Base-by-base conservation (phyloP, 2,797 vertebrate species). In the Coregonus sp. region DNA sequence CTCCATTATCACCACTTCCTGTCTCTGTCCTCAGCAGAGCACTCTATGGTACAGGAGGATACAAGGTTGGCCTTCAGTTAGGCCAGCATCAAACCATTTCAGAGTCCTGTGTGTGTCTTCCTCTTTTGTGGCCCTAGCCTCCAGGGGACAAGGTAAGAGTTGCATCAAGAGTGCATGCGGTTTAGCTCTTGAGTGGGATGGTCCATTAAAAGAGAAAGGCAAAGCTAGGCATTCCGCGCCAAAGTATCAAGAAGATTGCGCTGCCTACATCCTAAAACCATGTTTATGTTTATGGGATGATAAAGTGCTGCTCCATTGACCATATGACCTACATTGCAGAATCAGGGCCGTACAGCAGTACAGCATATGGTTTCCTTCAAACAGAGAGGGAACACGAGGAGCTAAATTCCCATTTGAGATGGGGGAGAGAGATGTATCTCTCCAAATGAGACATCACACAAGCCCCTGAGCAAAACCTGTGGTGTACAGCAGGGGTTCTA, bases 281-380 rank as follows among this genome's bases (percentile, higher is more conserved):
- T 33, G 31, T 33, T 52, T 18, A 6, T 56, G 71, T 72, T 4
- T 2, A 31, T 56, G 4, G 31, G n/a, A 11, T 63, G 59, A 12
- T 20, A 63, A 11, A 47, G 18, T 63, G 51, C 15, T 59, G 72
- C 29, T 73, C 54, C 12, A 63, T 65, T 74, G 59, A 74, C 56
- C 72, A 47, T 15, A 35, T 37, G 72, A 73, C 72, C 72, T 63
- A 73, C 31, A 73, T 73, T 74, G 35, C 9, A 25, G 14, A 61
- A 63, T 31, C 47, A 72, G 70, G 16, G 20, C 25, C n/a, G 47
- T 72, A 47, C 40, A 47, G 9, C 40, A 47, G 9, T 9, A 54
- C 14, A 72, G 40, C 20, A 54, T 54, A 29, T 31, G 4, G 52
- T 20, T 16, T 73, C 72, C 29, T 73, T 73, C n/a, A 59, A 63